Evolutionary conservation across 64 coral and sea anemone species (phyloP).

Genomic region (Exaiptasia diaphana): DNA sequence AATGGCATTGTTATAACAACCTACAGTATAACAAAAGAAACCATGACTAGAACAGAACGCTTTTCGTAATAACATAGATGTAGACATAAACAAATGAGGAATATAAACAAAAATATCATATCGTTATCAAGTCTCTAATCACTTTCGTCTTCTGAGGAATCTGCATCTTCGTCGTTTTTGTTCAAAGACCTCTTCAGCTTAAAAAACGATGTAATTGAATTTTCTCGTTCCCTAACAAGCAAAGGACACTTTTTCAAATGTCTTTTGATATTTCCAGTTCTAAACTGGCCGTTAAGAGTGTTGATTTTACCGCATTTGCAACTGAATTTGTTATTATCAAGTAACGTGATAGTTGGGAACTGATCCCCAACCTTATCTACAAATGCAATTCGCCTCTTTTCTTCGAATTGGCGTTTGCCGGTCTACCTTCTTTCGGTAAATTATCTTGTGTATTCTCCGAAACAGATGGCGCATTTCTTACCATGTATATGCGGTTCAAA

Average conservation of each 20-base stretch:
- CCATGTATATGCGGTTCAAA: neutral
- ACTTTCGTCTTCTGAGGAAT: no score
- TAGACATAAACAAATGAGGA: neutral
- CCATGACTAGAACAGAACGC: no score
- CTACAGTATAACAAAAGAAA: no score
- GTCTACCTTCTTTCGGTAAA: neutral
- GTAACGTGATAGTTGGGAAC: neutral
- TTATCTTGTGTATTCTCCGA: neutral
- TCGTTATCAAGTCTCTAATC: no score
- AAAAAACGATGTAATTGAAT: neutral
- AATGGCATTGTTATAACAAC: no score
- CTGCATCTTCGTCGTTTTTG: neutral
- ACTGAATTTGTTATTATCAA: neutral
- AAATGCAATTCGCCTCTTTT: neutral
- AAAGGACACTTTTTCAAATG: neutral
- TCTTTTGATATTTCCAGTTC: slow-evolving; percentile 5
- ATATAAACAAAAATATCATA: neutral
- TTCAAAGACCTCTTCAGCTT: neutral
- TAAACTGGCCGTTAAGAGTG: neutral
- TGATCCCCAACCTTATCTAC: neutral
- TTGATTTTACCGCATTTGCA: neutral
- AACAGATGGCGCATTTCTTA: neutral
- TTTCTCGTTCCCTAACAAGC: neutral
- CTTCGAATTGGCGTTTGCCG: neutral
- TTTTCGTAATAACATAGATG: neutral